Conservation (phyloP, 1,140 invertebrate genomes). For the Anastrepha ludens region DNA sequence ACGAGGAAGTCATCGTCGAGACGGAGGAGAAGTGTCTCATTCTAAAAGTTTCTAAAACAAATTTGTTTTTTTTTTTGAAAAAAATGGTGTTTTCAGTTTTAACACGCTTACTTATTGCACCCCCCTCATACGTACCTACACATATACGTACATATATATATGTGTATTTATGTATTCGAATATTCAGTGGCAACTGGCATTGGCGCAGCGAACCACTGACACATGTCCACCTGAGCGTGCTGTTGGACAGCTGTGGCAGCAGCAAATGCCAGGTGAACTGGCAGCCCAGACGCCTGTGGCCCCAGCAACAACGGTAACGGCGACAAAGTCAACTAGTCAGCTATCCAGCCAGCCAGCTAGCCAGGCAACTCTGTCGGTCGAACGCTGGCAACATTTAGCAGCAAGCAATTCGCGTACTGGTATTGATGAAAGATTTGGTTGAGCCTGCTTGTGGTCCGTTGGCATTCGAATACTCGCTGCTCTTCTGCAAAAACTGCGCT, state of each 20-base stretch:
- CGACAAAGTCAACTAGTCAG: background rate
- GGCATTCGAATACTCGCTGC: background rate
- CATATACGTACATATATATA: background rate
- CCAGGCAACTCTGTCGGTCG: background rate
- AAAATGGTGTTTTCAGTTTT: too few relatives aligned
- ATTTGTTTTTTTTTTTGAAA: too few relatives aligned
- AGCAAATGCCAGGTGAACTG: constrained; percentile 10
- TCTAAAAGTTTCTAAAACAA: too few relatives aligned
- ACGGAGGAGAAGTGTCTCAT: too few relatives aligned
- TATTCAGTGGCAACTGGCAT: background rate
- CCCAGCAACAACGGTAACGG: background rate
- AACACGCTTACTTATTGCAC: too few relatives aligned
- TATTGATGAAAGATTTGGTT: constrained; percentile 6
- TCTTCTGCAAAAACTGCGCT: background rate
- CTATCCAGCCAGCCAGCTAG: background rate
- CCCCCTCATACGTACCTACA: background rate
- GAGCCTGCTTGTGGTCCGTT: background rate
- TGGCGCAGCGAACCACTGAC: background rate
- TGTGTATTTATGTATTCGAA: background rate
- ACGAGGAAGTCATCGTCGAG: too few relatives aligned
- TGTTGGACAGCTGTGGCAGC: constrained; percentile 4
- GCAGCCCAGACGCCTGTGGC: background rate
- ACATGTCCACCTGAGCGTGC: constrained; percentile 37
- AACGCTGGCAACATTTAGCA: background rate
- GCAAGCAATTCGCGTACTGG: background rate